Conservation (phyloP, 2,113 vertebrate genomes). For the Callithrix jacchus region DNA sequence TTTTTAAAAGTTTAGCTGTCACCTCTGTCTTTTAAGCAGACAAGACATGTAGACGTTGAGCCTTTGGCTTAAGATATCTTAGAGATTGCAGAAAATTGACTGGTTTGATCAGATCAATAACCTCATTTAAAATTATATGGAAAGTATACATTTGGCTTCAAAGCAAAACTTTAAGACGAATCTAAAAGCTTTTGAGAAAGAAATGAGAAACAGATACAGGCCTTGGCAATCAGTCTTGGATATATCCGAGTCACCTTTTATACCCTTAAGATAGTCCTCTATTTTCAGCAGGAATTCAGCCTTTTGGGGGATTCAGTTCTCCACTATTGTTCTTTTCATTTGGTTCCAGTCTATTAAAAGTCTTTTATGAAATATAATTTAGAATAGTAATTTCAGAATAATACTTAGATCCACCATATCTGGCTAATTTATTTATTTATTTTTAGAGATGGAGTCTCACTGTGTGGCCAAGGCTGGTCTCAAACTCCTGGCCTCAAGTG, state of each 20-base stretch:
- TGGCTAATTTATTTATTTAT: neutral
- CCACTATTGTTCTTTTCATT: neutral
- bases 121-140: constrained; percentile 34
- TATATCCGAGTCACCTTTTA: neutral
- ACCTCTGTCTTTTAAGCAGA: constrained; percentile 45
- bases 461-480: too few species aligned
- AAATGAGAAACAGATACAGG: neutral
- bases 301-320: neutral
- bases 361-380: neutral
- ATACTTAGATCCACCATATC: neutral
- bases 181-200: constrained; percentile 16
- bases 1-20: constrained; percentile 36
- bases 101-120: constrained; percentile 43
- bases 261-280: neutral
- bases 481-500: too few species aligned
- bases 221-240: neutral
- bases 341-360: neutral
- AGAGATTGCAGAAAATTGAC: constrained; percentile 27
- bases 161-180: constrained; percentile 11
- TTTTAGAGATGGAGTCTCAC: too few species aligned
- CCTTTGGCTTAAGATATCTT: neutral
- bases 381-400: neutral
- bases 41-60: constrained; percentile 32
- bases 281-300: neutral
- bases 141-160: constrained; percentile 40